phyloP scores from a whole-genome alignment of 2,113 vertebrate species.

The Perognathus longimembris region DNA sequence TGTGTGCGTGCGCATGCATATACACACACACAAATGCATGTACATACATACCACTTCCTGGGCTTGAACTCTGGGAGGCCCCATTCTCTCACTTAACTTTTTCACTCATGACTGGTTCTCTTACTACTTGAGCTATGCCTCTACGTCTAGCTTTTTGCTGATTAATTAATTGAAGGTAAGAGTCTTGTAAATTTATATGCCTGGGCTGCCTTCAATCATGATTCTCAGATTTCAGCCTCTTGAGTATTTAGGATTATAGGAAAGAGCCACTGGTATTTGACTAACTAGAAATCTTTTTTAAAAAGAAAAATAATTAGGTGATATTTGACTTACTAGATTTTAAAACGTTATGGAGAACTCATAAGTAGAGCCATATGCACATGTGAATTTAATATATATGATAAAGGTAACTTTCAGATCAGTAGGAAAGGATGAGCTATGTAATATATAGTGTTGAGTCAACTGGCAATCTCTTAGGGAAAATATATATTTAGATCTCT shows the following conservation, averaged over 20 bases:
- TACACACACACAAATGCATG: no score
- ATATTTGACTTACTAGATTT: constrained; percentile 15
- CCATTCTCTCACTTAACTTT: no score
- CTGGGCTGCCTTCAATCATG: no score
- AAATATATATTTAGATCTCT: constrained; percentile 45
- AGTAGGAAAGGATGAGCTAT: not conserved
- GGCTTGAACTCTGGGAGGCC: no score
- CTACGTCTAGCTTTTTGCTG: no score
- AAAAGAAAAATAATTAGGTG: constrained; percentile 10
- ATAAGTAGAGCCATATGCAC: not conserved
- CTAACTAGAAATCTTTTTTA: not conserved
- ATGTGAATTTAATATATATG: constrained; percentile 1
- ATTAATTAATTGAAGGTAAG: no score
- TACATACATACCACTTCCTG: not conserved
- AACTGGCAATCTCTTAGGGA: constrained; percentile 22
- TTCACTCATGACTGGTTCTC: no score
- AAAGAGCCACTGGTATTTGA: no score
- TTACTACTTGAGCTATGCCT: no score
- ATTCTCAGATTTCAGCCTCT: no score
- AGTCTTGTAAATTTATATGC: no score
- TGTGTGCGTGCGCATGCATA: not conserved
- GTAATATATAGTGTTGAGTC: not conserved
- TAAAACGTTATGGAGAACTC: not conserved
- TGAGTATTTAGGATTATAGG: no score
- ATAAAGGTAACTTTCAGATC: not conserved